These are phyloP conservation scores for Microctenopoma steveboyesi DNA, from an alignment of 2,797 vertebrate genomes.

Conservation along the genomic window DNA sequence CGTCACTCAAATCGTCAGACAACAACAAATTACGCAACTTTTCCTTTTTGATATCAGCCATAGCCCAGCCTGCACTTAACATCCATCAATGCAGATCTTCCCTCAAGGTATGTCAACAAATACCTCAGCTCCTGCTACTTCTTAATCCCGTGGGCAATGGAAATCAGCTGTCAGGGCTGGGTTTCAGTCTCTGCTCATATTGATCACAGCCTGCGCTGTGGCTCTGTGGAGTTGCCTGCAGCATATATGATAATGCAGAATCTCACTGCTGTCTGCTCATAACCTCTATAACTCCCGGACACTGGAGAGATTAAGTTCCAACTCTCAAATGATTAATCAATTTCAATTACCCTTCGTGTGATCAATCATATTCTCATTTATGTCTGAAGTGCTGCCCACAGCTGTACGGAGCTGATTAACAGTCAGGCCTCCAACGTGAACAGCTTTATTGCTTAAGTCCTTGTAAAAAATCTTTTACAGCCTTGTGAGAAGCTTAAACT, in stretches of 20 bases:
- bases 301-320: conserved; percentile 63
- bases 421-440: conserved; percentile 44
- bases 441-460: conserved; percentile 58
- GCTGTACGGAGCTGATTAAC: conserved; percentile 50
- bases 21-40: conserved; percentile 47
- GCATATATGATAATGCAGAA: conserved; percentile 55
- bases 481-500: conserved; percentile 30
- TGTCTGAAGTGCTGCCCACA: conserved; percentile 57
- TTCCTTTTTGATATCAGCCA: conserved; percentile 11
- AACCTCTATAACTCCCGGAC: conserved; percentile 66
- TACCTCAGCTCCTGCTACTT: conserved; percentile 17
- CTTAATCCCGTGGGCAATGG: conserved; percentile 13
- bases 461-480: conserved; percentile 52
- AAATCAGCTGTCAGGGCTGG: conserved; percentile 39
- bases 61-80: not conserved
- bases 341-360: conserved; percentile 77
- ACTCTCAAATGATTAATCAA: conserved; percentile 77
- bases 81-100: conserved; percentile 20
- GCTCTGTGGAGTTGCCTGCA: conserved; percentile 33
- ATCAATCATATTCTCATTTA: conserved; percentile 83
- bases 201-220: conserved; percentile 45
- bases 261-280: conserved; percentile 49
- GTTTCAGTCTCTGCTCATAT: conserved; percentile 47
- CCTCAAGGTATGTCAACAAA: conserved; percentile 28
- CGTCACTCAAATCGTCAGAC: conserved; percentile 39